phyloP scores from a whole-genome alignment of 1,140 invertebrate genomes.

The Drosophila navojoa region DNA sequence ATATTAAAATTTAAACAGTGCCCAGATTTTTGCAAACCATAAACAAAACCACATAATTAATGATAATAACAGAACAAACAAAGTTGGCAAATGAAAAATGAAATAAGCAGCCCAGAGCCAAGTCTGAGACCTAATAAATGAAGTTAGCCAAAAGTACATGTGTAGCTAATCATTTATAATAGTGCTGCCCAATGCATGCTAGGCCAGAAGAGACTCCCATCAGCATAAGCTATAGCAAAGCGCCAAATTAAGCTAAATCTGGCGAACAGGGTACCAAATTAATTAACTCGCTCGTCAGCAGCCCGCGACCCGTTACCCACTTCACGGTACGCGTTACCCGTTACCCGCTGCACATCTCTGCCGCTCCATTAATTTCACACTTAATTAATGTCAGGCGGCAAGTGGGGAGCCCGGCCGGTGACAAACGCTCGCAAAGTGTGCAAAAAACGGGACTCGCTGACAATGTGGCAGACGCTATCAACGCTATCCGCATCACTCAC shows the following conservation, averaged over 20 bases:
- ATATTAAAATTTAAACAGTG: no score
- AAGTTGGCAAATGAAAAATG: not conserved
- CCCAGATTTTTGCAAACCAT: no score
- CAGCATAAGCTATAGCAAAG: not conserved
- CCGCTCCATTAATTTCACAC: conserved; percentile 68
- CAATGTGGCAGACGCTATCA: conserved; percentile 79
- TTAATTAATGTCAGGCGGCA: conserved; percentile 71
- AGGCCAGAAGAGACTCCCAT: not conserved
- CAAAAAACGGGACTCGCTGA: conserved; percentile 51
- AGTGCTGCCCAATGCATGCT: conserved; percentile 1
- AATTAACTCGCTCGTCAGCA: conserved; percentile 33
- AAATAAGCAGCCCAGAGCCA: not conserved
- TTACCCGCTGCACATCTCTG: conserved; percentile 12
- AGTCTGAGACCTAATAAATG: not conserved
- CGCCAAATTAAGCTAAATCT: conserved; percentile 39
- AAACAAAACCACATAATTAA: no score
- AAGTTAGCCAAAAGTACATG: not conserved
- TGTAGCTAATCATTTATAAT: conserved; percentile 26
- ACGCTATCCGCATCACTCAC: conserved; percentile 66
- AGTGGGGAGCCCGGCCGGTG: conserved; percentile 17
- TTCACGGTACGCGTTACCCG: not conserved
- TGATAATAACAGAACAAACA: no score
- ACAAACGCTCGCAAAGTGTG: conserved; percentile 38
- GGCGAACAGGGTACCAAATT: conserved; percentile 38
- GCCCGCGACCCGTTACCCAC: not conserved